Conservation (phyloP, 2,888 invertebrate species). For the Lumbricus terrestris region DNA sequence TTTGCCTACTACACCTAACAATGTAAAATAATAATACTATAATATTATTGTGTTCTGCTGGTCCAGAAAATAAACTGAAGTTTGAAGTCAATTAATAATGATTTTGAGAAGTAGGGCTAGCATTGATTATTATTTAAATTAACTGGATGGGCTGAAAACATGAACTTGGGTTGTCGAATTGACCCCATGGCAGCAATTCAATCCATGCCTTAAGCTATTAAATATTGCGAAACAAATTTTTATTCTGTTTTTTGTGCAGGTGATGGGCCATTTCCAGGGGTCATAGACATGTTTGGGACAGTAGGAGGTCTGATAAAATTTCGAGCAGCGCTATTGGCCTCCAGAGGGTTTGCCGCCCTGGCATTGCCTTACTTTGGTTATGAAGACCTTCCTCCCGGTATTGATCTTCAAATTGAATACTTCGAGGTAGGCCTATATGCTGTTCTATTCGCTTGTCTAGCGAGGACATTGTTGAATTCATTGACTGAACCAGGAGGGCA, state of each 20-base stretch:
- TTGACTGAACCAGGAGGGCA: too few relatives aligned
- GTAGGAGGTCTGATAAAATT: constrained; percentile 47
- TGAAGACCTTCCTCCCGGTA: background rate
- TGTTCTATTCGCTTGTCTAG: background rate
- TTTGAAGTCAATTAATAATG: too few relatives aligned
- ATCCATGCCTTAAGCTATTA: background rate
- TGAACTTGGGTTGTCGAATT: too few relatives aligned
- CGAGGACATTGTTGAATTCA: too few relatives aligned
- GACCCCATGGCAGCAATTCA: too few relatives aligned
- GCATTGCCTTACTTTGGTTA: constrained; percentile 44
- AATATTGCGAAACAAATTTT: background rate
- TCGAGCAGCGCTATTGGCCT: constrained; percentile 49
- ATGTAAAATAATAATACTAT: too few relatives aligned
- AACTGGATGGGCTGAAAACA: too few relatives aligned
- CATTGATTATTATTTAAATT: too few relatives aligned
- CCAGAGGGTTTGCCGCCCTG: constrained; percentile 45
- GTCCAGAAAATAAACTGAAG: too few relatives aligned
- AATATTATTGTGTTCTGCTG: too few relatives aligned
- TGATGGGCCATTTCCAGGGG: constrained; percentile 46
- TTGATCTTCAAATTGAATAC: background rate
- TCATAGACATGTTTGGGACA: constrained; percentile 51
- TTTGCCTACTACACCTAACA: too few relatives aligned
- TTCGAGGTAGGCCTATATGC: background rate
- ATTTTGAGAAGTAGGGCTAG: too few relatives aligned
- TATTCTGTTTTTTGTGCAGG: constrained; percentile 40